Base-by-base conservation (phyloP, 2,797 vertebrate species). In the Atherinosoma microstoma region DNA sequence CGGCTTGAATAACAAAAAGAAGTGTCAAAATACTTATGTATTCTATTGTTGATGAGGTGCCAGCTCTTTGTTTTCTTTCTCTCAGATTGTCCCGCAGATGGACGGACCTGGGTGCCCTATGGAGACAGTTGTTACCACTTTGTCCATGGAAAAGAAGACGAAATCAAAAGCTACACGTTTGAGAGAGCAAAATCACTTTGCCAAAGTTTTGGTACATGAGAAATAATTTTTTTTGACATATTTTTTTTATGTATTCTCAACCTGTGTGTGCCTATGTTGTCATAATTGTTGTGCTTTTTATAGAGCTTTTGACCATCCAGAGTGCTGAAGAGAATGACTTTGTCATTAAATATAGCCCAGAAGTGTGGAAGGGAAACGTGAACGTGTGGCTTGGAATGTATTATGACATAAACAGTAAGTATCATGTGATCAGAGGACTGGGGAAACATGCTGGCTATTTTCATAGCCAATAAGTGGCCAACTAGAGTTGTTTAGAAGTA, bases 351-450 rank as follows among this genome's bases (percentile, higher is more conserved):
- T 95, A 94, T 84, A 94, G 95, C 70, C 89, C 91, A 13, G 29
- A 87, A 1, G 93, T 94, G 76, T 96, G 96, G 96, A 96, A 96
- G 76, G 89, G 74, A 42, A 86, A 80, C 0, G 90, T 91, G 68
- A 92, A 93, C 36, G 75, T 97, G 57, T 94, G 96, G 87, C 91
- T 98, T 70, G 96, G 95, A 79, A 93, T 97, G 93, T 95, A 93
- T 89, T 97, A 93, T 80, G 94, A 97, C 77, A 94, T 90, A 70
- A 92, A 95, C 71, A 94, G 97, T 98, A 93, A 94, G 94, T 91
- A 57, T 56, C 45, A 27, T 70, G 68, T 80, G 71, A 84, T 34
- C 3, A 0, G 22, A 59, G 62, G 18, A 42, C 58, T 29, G 45
- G 68, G 58, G 70, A 40, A 84, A 64, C 3, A 54, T 16, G 8